Evolutionary conservation across 2,888 invertebrate species (phyloP).

Genomic region (Gibbula magus): DNA sequence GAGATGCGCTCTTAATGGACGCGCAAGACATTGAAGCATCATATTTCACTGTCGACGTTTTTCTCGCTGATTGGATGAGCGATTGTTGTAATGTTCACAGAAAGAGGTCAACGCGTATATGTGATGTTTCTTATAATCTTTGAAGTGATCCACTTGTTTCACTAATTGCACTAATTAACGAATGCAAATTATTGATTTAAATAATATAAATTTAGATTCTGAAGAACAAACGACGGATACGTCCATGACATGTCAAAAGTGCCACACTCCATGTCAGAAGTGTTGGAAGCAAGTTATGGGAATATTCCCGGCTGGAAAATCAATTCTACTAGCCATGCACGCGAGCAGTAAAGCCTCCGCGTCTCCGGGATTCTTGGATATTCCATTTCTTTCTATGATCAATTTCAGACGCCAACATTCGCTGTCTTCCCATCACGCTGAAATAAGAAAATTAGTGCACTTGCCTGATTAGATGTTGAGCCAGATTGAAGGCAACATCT

Average conservation of each 20-base stretch:
- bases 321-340: background rate
- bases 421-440: background rate
- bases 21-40: conserved; percentile 22
- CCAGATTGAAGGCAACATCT: background rate
- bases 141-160: too few relatives aligned
- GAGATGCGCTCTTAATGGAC: conserved; percentile 23
- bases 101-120: background rate
- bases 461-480: background rate
- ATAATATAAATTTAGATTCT: too few relatives aligned
- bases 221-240: too few relatives aligned
- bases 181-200: too few relatives aligned
- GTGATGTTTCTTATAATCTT: background rate
- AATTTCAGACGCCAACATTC: background rate
- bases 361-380: background rate
- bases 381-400: conserved; percentile 13
- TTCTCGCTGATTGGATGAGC: background rate
- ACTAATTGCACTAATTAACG: too few relatives aligned
- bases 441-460: background rate
- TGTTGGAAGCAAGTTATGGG: background rate
- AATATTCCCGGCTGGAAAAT: background rate
- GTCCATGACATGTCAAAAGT: background rate
- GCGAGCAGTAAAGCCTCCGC: background rate
- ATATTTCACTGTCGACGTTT: conserved; percentile 17
- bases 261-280: background rate
- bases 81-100: background rate